Evolutionary conservation across 2,888 invertebrate species (phyloP).

Genomic region (Perizoma affinitatum): DNA sequence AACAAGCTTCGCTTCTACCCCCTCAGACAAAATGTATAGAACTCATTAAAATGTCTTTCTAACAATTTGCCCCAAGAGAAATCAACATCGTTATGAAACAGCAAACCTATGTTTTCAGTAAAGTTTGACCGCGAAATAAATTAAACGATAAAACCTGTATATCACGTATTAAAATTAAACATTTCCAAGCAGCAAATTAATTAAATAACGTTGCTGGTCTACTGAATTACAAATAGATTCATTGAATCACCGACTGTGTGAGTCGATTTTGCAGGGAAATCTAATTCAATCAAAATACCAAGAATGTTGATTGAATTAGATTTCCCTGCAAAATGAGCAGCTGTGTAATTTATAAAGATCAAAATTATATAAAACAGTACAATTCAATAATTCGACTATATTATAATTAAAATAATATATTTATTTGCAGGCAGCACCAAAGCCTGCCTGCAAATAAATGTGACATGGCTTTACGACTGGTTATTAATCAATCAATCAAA

Average conservation of each 20-base stretch:
- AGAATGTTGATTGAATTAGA: too few relatives aligned
- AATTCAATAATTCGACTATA: too few relatives aligned
- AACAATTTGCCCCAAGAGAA: constrained; percentile 25
- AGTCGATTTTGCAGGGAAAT: constrained; percentile 53
- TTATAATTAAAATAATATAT: too few relatives aligned
- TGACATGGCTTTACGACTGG: too few relatives aligned
- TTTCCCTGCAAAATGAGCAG: too few relatives aligned
- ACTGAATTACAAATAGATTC: constrained; percentile 66
- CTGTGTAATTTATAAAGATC: constrained; percentile 3
- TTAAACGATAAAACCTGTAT: constrained; percentile 42
- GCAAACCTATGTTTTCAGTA: constrained; percentile 25
- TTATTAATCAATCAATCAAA: too few relatives aligned
- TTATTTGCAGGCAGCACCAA: too few relatives aligned
- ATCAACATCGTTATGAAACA: constrained; percentile 27
- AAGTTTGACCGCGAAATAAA: constrained; percentile 40
- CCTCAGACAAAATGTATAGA: constrained; percentile 7
- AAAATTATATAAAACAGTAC: constrained; percentile 12
- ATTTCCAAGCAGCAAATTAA: constrained; percentile 68
- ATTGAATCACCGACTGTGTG: constrained; percentile 56
- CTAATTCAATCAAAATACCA: constrained; percentile 30
- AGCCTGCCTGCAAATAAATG: too few relatives aligned
- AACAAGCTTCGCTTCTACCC: not conserved
- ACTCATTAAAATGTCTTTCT: constrained; percentile 21
- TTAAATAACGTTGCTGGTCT: constrained; percentile 47
- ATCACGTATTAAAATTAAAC: constrained; percentile 59